Evolutionary conservation across 1,140 invertebrate species (phyloP).

Genomic region (Gonatopus flavifemur): DNA sequence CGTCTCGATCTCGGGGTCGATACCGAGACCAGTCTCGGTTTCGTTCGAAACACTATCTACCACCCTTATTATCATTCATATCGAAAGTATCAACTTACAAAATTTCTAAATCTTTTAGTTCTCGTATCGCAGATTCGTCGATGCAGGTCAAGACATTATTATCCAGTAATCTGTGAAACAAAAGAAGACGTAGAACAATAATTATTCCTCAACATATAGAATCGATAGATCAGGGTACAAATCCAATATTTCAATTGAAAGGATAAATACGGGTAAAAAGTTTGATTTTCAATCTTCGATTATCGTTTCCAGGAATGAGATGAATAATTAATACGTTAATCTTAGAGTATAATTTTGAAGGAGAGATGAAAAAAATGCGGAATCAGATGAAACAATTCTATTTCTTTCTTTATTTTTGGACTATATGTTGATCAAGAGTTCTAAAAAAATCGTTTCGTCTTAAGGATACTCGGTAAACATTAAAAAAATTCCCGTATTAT

Average conservation of each 20-base stretch:
- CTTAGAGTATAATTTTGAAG: background rate
- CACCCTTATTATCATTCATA: background rate
- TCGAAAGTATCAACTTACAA: constrained; percentile 69
- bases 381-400: too few species aligned
- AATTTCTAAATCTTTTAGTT: constrained; percentile 82
- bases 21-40: too few species aligned
- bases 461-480: too few species aligned
- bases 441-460: too few species aligned
- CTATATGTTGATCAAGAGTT: too few species aligned
- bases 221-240: constrained; percentile 6
- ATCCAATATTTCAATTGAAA: constrained; percentile 14
- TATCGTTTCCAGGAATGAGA: constrained; percentile 4
- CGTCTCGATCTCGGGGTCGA: too few species aligned
- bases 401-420: too few species aligned
- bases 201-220: constrained; percentile 5
- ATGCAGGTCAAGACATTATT: constrained; percentile 93
- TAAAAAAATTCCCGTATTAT: too few species aligned
- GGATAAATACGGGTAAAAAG: constrained; percentile 13
- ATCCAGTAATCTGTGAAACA: constrained; percentile 77
- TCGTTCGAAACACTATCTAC: too few species aligned
- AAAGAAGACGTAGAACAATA: background rate
- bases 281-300: too few species aligned
- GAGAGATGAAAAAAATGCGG: too few species aligned
- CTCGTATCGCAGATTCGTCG: constrained; percentile 82
- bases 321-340: background rate